phyloP scores from a whole-genome alignment of 1,140 invertebrate genomes.

The Anagrus nilaparvatae region DNA sequence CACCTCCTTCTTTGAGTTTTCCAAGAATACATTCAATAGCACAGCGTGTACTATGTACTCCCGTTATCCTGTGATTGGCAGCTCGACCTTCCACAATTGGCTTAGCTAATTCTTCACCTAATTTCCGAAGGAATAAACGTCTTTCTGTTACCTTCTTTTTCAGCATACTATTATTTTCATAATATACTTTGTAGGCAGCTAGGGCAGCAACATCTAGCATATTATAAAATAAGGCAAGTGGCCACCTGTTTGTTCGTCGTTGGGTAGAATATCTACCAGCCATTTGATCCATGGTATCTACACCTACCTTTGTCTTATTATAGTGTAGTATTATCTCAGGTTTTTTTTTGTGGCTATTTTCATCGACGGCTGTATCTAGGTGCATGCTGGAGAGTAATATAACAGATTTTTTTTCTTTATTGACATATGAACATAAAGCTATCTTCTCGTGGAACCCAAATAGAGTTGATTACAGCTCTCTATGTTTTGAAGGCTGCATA shows the following conservation, averaged over 20 bases:
- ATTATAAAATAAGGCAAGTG: conserved; percentile 41
- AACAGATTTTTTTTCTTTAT: conserved; percentile 23
- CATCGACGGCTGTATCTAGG: conserved; percentile 10
- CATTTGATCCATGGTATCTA: conserved; percentile 39
- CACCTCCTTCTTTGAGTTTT: not conserved
- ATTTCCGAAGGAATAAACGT: conserved; percentile 8
- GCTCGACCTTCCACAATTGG: conserved; percentile 9
- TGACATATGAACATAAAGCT: conserved; percentile 24
- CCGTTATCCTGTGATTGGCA: conserved; percentile 2
- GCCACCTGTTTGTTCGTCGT: conserved; percentile 42
- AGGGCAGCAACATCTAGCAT: conserved; percentile 42
- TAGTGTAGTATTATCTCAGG: conserved; percentile 34
- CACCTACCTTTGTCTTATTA: conserved; percentile 35
- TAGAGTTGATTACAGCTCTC: conserved; percentile 12
- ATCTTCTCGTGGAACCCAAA: conserved; percentile 24
- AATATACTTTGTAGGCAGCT: conserved; percentile 15
- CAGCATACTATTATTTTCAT: conserved; percentile 12
- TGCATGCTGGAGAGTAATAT: conserved; percentile 23
- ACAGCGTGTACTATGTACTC: conserved; percentile 5
- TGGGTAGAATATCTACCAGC: conserved; percentile 40
- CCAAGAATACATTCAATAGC: conserved; percentile 8
- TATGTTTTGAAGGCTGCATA: conserved; percentile 15
- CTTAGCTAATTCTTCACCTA: conserved; percentile 12
- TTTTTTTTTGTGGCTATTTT: conserved; percentile 26
- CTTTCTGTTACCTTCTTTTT: conserved; percentile 11